Percentiles rank a stretch among this genome's conserved stretches.
phyloP scores from a whole-genome alignment of 2,797 vertebrate genomes.

The Cryptoblepharus egeriae region DNA sequence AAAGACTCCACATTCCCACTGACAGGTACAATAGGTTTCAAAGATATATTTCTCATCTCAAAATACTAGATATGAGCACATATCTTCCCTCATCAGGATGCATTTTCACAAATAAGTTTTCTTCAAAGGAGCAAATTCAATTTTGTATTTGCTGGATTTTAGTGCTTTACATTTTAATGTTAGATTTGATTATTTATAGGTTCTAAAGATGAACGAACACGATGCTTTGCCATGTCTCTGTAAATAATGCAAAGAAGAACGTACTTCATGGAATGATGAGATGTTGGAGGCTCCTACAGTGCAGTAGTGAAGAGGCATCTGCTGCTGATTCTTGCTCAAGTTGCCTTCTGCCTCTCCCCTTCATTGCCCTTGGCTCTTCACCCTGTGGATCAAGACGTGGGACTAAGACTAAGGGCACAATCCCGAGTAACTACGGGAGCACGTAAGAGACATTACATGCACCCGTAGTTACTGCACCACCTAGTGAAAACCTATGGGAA shows the following conservation, averaged over 20 bases:
- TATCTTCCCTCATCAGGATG: slow-evolving; percentile 37
- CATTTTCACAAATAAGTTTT: slow-evolving; percentile 48
- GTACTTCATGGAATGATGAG: slow-evolving; percentile 57
- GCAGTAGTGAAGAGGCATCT: too few species aligned
- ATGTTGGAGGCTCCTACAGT: too few species aligned
- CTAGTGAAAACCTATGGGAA: too few species aligned
- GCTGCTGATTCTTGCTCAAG: too few species aligned
- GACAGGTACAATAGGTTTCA: background rate
- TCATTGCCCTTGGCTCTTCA: too few species aligned
- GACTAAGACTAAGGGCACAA: too few species aligned
- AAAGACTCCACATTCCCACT: background rate
- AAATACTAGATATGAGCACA: slow-evolving; percentile 25
- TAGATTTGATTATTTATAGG: slow-evolving; percentile 64
- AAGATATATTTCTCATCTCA: slow-evolving; percentile 17
- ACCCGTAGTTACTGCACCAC: too few species aligned
- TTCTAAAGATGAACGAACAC: slow-evolving; percentile 36
- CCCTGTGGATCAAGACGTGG: too few species aligned
- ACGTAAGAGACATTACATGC: too few species aligned
- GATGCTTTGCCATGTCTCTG: slow-evolving; percentile 53
- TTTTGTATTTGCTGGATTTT: slow-evolving; percentile 48
- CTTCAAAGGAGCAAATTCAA: slow-evolving; percentile 41
- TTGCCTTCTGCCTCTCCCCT: too few species aligned
- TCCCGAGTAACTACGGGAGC: too few species aligned
- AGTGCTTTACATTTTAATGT: slow-evolving; percentile 44
- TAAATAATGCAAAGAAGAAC: slow-evolving; percentile 65